Conservation (phyloP, 2,888 invertebrate species). For the Criorhina ranunculi region DNA sequence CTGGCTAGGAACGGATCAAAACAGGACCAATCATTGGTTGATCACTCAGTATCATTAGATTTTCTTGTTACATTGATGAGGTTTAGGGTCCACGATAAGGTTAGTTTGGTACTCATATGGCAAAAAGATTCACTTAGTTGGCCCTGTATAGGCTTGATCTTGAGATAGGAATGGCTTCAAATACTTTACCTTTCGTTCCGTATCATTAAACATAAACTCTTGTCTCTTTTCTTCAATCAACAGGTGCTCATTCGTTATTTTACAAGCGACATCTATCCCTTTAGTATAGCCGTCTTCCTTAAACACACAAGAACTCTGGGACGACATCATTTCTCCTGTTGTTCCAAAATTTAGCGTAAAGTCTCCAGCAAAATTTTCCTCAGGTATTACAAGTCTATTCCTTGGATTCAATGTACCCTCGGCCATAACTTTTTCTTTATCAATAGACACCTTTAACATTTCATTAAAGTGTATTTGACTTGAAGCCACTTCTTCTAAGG, state of each 20-base stretch:
- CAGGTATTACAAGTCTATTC: neutral
- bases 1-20: too few relatives aligned
- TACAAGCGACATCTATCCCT: neutral
- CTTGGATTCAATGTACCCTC: neutral
- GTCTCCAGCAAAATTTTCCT: slow-evolving; percentile 24
- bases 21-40: too few relatives aligned
- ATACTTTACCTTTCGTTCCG: slow-evolving; percentile 22
- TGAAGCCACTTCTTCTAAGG: neutral
- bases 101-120: too few relatives aligned
- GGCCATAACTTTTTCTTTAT: neutral
- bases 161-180: too few relatives aligned
- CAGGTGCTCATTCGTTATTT: neutral
- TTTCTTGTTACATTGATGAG: too few relatives aligned
- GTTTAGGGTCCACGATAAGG: too few relatives aligned
- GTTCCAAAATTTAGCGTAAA: slow-evolving; percentile 17
- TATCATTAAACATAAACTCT: slow-evolving; percentile 5
- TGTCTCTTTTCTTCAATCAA: slow-evolving; percentile 41
- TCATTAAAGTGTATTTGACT: slow-evolving; percentile 3
- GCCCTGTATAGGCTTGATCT: too few relatives aligned
- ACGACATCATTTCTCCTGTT: neutral
- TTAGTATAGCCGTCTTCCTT: neutral
- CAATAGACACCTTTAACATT: slow-evolving; percentile 23
- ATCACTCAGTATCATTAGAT: too few relatives aligned
- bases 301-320: neutral
- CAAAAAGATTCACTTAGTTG: too few relatives aligned